phyloP scores from a whole-genome alignment of 2,797 vertebrate species.

The Hemitrygon akajei region DNA sequence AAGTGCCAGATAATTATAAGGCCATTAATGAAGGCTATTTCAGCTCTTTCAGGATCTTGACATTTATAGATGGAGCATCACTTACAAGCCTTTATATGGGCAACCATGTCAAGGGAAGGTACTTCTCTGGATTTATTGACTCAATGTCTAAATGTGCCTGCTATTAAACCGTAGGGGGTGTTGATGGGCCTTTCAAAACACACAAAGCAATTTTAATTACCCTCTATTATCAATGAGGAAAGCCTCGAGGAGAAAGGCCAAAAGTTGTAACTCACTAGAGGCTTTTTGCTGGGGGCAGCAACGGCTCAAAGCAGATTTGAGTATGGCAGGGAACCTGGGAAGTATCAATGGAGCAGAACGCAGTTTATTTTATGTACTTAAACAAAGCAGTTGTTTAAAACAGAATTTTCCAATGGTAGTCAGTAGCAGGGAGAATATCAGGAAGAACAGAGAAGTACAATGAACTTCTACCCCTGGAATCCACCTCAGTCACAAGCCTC shows the following conservation, averaged over 20 bases:
- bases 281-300: background rate
- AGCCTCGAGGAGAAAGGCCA: background rate
- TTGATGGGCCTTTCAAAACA: slow-evolving; percentile 47
- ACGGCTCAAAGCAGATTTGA: background rate
- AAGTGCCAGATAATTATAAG: slow-evolving; percentile 16
- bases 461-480: background rate
- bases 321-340: background rate
- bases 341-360: too few relatives aligned
- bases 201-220: slow-evolving; percentile 53
- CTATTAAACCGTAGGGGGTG: slow-evolving; percentile 47
- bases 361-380: background rate
- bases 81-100: slow-evolving; percentile 48
- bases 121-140: slow-evolving; percentile 51
- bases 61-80: slow-evolving; percentile 40
- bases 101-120: slow-evolving; percentile 41
- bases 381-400: background rate
- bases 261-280: background rate
- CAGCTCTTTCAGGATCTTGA: slow-evolving; percentile 16
- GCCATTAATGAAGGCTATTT: slow-evolving; percentile 18
- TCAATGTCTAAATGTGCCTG: slow-evolving; percentile 44
- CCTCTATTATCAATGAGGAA: slow-evolving; percentile 44
- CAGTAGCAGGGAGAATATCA: background rate
- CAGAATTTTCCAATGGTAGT: background rate
- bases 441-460: background rate
- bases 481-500: background rate